These are phyloP conservation scores for Drymonia ruficornis DNA, from an alignment of 2,888 invertebrate species.

Conservation along the genomic window DNA sequence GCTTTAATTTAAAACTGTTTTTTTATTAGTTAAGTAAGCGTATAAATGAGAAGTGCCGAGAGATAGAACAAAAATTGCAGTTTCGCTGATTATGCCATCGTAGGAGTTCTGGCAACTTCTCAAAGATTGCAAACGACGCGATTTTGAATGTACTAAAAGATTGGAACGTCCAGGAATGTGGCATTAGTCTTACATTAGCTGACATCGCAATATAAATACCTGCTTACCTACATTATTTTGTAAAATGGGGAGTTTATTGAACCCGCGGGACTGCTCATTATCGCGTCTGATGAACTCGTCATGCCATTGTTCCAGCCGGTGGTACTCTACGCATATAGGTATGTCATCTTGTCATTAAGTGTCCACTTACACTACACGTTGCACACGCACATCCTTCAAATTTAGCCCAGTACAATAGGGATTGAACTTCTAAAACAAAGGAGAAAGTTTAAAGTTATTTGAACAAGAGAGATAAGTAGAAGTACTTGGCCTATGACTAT, in stretches of 20 bases:
- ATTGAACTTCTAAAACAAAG: background rate
- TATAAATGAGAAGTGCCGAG: too few species aligned
- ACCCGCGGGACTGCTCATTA: conserved; percentile 80
- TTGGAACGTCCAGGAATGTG: conserved; percentile 50
- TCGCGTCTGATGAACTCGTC: conserved; percentile 79
- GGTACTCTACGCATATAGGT: conserved; percentile 50
- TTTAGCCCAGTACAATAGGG: background rate
- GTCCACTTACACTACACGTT: conserved; percentile 12
- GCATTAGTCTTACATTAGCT: conserved; percentile 52
- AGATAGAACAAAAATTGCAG: conserved; percentile 5
- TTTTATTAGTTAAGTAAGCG: too few species aligned
- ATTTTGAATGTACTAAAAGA: conserved; percentile 50
- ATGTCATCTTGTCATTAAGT: conserved; percentile 28
- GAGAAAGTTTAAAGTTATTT: background rate
- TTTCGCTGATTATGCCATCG: conserved; percentile 10
- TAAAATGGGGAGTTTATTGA: conserved; percentile 79
- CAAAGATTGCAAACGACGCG: conserved; percentile 50
- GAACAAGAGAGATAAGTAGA: background rate
- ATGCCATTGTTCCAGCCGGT: conserved; percentile 71
- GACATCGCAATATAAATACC: conserved; percentile 50
- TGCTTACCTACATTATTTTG: conserved; percentile 61
- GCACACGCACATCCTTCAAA: background rate
- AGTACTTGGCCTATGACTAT: background rate
- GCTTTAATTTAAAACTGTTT: too few species aligned
- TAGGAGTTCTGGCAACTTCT: conserved; percentile 53